Base-by-base conservation (phyloP, 1,140 invertebrate genomes). In the Tetramorium alpestre region DNA sequence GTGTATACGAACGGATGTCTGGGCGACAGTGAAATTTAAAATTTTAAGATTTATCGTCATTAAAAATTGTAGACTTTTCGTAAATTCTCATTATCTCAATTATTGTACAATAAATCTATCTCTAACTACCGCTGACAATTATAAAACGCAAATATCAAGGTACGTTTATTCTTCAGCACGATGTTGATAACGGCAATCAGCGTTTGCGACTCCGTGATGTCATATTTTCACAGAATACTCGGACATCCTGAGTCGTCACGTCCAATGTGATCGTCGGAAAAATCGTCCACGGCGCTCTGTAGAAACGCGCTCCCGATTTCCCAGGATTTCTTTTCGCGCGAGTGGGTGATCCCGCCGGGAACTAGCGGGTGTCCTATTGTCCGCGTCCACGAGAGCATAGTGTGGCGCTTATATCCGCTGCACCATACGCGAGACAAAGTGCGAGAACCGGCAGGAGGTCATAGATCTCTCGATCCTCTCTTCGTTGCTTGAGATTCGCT, bases 401-500 rank as follows among this genome's bases (percentile, higher is more conserved):
- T 49, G 41, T 67, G 49, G 69, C 80, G 80, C 62, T 84, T 84
- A 75, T 84, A 84, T 73, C 69, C 69, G 80, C 70, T 73, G 54
- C 25, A n/a, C 67, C 41, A 69, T 82, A 60, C 54, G 67, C 54
- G 80, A 73, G 69, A 84, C 69, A 84, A 84, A 84, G 80, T 84
- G 56, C 54, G 80, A 84, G 25, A 60, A 60, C 80, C 69, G 80
- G 80, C 41, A 22, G 54, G 10, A 65, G 73, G 60, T 87, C 73
- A 89, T 89, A 89, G 78, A 90, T 90, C 89, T 89, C 60, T 2
- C 11, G 44, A 22, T 65, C 62, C 72, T 60, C 49, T 25, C 41
- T 60, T 44, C 84, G 62, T 84, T 65, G 56, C 62, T 73, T 86
- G 89, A 89, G 88, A 90, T 90, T 87, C 78, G 49, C 85, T 77